A percentile compares a stretch with the other conserved stretches of the same genome.
These are phyloP conservation scores for Vanessa tameamea DNA, from an alignment of 1,140 invertebrate species.

Conservation along the genomic window DNA sequence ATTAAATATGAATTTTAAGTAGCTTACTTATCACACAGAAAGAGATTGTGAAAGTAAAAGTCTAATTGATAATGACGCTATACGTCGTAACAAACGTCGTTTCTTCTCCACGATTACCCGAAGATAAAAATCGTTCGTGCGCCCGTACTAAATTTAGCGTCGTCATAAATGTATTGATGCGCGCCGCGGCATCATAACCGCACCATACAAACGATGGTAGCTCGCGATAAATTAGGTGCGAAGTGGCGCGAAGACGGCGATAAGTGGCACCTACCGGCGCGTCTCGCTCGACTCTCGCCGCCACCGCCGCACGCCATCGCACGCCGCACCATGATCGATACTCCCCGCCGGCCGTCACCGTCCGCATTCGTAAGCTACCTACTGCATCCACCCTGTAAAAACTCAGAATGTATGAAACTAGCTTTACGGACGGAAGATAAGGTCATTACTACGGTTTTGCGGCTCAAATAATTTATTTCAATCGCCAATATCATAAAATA, in stretches of 20 bases:
- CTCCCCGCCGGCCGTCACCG: conserved; percentile 40
- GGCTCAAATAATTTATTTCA: no score
- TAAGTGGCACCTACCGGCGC: conserved; percentile 60
- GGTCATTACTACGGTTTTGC: no score
- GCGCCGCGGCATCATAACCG: conserved; percentile 24
- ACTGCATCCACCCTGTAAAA: neutral
- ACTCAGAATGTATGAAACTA: no score
- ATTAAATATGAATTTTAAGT: neutral
- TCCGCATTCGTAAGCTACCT: conserved; percentile 12
- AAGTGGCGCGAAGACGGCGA: conserved; percentile 74
- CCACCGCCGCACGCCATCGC: conserved; percentile 25
- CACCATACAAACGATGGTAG: conserved; percentile 49
- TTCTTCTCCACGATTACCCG: neutral
- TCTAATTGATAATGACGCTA: neutral
- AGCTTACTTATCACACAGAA: neutral
- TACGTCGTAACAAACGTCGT: neutral
- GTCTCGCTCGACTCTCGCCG: conserved; percentile 23
- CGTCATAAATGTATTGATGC: conserved; percentile 41
- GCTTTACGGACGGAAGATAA: no score
- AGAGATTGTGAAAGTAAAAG: neutral
- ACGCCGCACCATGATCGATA: conserved; percentile 59
- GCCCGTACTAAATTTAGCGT: conserved; percentile 23
- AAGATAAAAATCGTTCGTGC: conserved; percentile 24
- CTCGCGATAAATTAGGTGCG: conserved; percentile 74
- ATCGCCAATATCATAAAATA: no score